phyloP scores from a whole-genome alignment of 2,113 vertebrate genomes.

The Siniperca knerii region DNA sequence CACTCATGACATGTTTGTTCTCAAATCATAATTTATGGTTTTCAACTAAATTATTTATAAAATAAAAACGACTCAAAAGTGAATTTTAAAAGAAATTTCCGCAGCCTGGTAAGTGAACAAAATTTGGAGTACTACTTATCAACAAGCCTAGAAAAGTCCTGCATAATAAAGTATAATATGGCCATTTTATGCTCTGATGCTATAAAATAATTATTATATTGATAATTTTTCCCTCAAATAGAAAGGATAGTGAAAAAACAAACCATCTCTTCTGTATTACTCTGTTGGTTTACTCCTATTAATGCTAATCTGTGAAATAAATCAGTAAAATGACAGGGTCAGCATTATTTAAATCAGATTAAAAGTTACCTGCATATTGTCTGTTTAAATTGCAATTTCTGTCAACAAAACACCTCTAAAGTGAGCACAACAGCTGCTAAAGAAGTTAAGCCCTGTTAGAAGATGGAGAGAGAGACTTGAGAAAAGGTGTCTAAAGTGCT shows the following conservation, averaged over 20 bases:
- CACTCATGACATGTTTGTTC: background rate
- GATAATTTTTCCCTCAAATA: background rate
- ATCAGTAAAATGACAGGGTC: conserved; percentile 44
- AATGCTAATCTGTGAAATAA: conserved; percentile 42
- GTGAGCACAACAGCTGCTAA: conserved; percentile 3
- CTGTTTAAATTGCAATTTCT: conserved; percentile 16
- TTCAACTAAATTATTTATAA: background rate
- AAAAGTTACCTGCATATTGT: conserved; percentile 31
- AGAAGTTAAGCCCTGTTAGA: conserved; percentile 13
- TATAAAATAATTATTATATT: conserved; percentile 10
- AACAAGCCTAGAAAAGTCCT: background rate
- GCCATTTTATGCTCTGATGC: conserved; percentile 7
- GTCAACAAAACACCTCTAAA: conserved; percentile 1
- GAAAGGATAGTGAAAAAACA: conserved; percentile 1
- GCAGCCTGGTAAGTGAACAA: background rate
- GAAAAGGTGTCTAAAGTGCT: conserved; percentile 10
- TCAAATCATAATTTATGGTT: background rate
- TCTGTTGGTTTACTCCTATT: background rate
- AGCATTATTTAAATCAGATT: conserved; percentile 48
- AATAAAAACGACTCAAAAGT: background rate
- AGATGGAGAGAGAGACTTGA: background rate
- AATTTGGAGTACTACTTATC: background rate
- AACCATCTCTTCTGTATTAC: background rate
- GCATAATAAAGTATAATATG: background rate
- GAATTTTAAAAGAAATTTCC: background rate